Evolutionary conservation across 1,140 invertebrate genomes (phyloP).

Genomic region (Ganaspis sp.): DNA sequence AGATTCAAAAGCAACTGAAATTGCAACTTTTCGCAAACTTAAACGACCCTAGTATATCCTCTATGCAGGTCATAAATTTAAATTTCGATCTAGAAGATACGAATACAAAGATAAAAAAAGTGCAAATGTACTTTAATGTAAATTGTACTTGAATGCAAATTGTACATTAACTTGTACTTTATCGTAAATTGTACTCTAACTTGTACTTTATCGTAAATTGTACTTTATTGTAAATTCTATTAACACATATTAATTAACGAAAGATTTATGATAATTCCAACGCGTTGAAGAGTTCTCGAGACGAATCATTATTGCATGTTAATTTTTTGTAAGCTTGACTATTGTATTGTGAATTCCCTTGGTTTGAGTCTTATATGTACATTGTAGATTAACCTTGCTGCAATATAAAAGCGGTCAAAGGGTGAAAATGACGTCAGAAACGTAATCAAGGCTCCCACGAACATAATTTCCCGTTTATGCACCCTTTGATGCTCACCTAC

Average conservation of each 20-base stretch:
- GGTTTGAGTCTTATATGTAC: not conserved
- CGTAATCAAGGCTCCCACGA: slow-evolving; percentile 18
- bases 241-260: too few relatives aligned
- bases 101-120: too few relatives aligned
- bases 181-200: too few relatives aligned
- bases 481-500: slow-evolving; percentile 41
- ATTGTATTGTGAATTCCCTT: slow-evolving; percentile 10
- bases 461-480: slow-evolving; percentile 32
- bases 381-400: not conserved
- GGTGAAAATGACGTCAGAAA: slow-evolving; percentile 27
- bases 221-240: too few relatives aligned
- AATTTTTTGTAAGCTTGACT: not conserved
- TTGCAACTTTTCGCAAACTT: not conserved
- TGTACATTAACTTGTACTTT: too few relatives aligned
- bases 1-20: not conserved
- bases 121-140: too few relatives aligned
- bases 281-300: not conserved
- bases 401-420: slow-evolving; percentile 11
- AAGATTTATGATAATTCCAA: not conserved
- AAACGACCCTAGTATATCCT: not conserved
- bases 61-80: not conserved
- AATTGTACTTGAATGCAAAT: too few relatives aligned
- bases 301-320: not conserved
- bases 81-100: too few relatives aligned
- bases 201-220: too few relatives aligned